Evolutionary conservation across 2,113 vertebrate genomes (phyloP), one percentile per base, ranked within the genome.

Genomic region (Bungarus multicinctus): DNA sequence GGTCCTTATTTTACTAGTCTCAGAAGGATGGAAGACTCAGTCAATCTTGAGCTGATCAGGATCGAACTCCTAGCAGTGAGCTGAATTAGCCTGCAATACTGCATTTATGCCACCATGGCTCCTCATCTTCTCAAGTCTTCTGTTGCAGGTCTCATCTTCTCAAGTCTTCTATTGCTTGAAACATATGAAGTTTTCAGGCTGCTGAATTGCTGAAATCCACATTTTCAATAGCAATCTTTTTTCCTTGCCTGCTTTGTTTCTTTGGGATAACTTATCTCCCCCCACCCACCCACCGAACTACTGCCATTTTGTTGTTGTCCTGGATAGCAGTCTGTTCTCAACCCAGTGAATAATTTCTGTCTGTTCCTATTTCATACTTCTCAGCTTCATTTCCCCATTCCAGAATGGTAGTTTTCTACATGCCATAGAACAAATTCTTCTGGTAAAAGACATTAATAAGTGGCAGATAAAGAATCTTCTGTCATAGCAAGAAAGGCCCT

Each of bases 221-320:
- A 39, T 18, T 4, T 34, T 74, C 16, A 74, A 74, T 16, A 34
- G 69, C 14, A 74, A 74, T 74, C n/a, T 81, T 39, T 81, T 81
- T 81, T 81, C 34, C 16, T 81, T 39, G 69, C 14, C 16, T 39
- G 34, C 69, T 81, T 81, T 34, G 5, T 20, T 34, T 81, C 16
- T 34, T 81, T 81, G 69, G 34, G 69, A 81, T 81, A 39, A 20
- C 16, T 81, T 81, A 18, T 20, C 34, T 39, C 7, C 18, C 16
- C 1, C 18, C 2, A 7, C 30, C 11, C 30, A 9, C 16, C n/a
- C 9, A 8, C n/a, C 30, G 0, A 2, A 4, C 27, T n/a, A 2
- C 3, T 20, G 20, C 16, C 34, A 81, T 39, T 81, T 81, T 81
- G 69, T n/a, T 39, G 34, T 34, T 39, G 18, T 39, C 34, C 39